These are phyloP conservation scores for Anolis apletophallus DNA, from an alignment of 2,797 vertebrate genomes.

Conservation along the genomic window DNA sequence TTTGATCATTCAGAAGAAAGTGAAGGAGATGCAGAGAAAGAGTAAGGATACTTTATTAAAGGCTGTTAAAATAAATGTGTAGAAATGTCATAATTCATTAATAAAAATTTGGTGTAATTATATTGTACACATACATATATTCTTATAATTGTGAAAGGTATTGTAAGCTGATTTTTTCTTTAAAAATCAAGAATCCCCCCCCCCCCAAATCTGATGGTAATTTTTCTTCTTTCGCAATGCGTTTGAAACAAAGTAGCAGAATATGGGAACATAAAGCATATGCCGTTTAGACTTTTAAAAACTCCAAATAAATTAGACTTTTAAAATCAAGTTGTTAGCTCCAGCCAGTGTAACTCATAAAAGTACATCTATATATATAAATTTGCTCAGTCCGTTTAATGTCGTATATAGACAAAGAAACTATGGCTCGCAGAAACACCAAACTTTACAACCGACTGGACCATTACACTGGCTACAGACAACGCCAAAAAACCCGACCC, in stretches of 20 bases:
- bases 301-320: too few species aligned
- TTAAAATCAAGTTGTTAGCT: too few species aligned
- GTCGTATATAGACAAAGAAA: too few species aligned
- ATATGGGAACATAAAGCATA: not conserved
- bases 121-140: not conserved
- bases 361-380: too few species aligned
- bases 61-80: conserved; percentile 59
- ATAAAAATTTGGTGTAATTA: not conserved
- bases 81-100: conserved; percentile 15
- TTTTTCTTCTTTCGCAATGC: not conserved
- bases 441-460: too few species aligned
- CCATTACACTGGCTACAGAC: too few species aligned
- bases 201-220: not conserved
- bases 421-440: too few species aligned
- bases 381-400: too few species aligned
- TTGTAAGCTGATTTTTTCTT: not conserved
- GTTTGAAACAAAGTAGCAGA: not conserved
- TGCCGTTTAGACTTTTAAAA: not conserved
- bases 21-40: conserved; percentile 89
- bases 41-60: conserved; percentile 87
- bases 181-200: not conserved
- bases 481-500: too few species aligned
- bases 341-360: too few species aligned
- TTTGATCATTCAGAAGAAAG: conserved; percentile 88
- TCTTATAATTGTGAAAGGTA: not conserved